Evolutionary conservation across 1,140 invertebrate genomes (phyloP).

Genomic region (Drosophila equinoxialis): DNA sequence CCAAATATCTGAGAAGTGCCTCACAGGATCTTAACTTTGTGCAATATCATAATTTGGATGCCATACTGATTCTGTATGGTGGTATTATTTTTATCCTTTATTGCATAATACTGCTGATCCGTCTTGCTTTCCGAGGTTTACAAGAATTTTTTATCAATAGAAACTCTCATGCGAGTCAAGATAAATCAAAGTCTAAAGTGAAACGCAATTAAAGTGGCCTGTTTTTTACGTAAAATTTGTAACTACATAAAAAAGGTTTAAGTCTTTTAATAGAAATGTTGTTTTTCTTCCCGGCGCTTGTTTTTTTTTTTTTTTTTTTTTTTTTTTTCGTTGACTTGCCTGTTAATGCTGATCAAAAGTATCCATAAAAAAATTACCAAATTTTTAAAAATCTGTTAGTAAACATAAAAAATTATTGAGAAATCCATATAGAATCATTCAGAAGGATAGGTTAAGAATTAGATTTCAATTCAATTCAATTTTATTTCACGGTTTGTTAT

Average conservation of each 20-base stretch:
- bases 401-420: too few species aligned
- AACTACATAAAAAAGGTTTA: background rate
- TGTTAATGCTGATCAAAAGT: too few species aligned
- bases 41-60: conserved; percentile 85
- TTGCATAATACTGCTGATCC: conserved; percentile 47
- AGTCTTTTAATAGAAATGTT: background rate
- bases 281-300: background rate
- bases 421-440: too few species aligned
- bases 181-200: conserved; percentile 16
- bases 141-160: conserved; percentile 46
- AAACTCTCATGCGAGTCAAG: background rate
- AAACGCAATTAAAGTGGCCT: conserved; percentile 35
- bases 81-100: conserved; percentile 58
- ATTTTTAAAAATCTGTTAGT: too few species aligned
- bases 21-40: conserved; percentile 84
- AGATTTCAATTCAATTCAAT: too few species aligned
- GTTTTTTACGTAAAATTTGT: background rate
- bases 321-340: background rate
- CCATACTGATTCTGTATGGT: conserved; percentile 64
- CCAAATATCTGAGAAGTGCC: conserved; percentile 83
- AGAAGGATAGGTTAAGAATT: too few species aligned
- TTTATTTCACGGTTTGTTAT: too few species aligned
- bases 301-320: background rate
- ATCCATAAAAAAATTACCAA: too few species aligned
- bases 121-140: conserved; percentile 21